These are phyloP conservation scores for Arothron firmamentum DNA, from an alignment of 2,113 vertebrate species.

Conservation along the genomic window DNA sequence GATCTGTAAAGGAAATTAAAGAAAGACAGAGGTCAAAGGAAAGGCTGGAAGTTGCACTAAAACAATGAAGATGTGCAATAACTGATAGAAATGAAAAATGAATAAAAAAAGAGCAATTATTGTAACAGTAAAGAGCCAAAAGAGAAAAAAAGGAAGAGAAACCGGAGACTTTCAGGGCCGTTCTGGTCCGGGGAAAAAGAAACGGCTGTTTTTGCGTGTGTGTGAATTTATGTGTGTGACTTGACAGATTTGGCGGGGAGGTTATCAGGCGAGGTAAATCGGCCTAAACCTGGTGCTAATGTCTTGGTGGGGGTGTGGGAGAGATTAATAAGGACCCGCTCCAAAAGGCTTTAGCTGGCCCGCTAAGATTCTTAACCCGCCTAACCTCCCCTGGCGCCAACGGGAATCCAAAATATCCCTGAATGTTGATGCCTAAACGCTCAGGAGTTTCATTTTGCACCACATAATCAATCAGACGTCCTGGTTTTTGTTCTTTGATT, in stretches of 20 bases:
- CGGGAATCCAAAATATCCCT: constrained; percentile 75
- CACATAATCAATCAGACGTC: constrained; percentile 33
- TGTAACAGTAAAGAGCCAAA: background rate
- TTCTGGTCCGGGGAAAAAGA: constrained; percentile 9
- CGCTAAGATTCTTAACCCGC: constrained; percentile 92
- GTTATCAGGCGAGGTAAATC: constrained; percentile 84
- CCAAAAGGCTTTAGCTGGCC: constrained; percentile 82
- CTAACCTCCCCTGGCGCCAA: constrained; percentile 82
- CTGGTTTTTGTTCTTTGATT: constrained; percentile 7
- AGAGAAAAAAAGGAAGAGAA: background rate
- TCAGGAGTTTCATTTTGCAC: constrained; percentile 51
- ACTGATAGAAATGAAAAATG: too few relatives aligned
- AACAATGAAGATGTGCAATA: too few relatives aligned
- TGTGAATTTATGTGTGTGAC: constrained; percentile 36
- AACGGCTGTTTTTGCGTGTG: constrained; percentile 36
- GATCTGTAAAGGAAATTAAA: background rate
- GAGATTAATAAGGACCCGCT: constrained; percentile 92
- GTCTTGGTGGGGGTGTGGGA: constrained; percentile 86
- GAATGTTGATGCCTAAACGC: constrained; percentile 62
- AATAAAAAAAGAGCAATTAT: too few relatives aligned
- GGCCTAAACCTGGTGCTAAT: constrained; percentile 87
- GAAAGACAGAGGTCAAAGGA: background rate
- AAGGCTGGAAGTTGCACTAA: too few relatives aligned
- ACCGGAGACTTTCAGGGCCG: background rate
- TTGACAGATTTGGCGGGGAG: constrained; percentile 66